These are phyloP conservation scores for Osmerus eperlanus DNA, from an alignment of 2,113 vertebrate species.

Conservation along the genomic window DNA sequence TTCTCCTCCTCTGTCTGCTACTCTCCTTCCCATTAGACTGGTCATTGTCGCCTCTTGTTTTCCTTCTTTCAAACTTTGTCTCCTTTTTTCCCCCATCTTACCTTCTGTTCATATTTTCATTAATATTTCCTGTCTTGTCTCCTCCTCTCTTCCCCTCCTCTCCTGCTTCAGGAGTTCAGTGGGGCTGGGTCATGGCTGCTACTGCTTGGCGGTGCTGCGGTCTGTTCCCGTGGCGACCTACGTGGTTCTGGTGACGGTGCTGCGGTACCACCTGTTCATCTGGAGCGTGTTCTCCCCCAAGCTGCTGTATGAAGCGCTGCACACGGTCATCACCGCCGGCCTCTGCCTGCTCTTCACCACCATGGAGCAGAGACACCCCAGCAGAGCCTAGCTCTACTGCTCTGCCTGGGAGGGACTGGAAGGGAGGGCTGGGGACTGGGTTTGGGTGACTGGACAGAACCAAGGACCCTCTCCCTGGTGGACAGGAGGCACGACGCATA, in stretches of 20 bases:
- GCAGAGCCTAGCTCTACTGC: slow-evolving; percentile 13
- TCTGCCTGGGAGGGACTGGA: slow-evolving; percentile 16
- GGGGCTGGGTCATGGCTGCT: slow-evolving; percentile 82
- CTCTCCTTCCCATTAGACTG: no score
- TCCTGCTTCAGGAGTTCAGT: slow-evolving; percentile 69
- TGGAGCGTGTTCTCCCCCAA: slow-evolving; percentile 99
- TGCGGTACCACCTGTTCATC: slow-evolving; percentile 97
- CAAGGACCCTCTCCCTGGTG: no score
- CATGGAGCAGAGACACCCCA: slow-evolving; percentile 76
- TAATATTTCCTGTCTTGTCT: background rate
- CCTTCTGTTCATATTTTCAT: background rate
- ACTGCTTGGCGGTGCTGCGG: slow-evolving; percentile 84
- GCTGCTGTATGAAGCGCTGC: slow-evolving; percentile 91
- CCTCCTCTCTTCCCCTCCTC: slow-evolving; percentile 6
- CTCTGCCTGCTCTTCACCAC: slow-evolving; percentile 84
- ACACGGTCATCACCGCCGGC: slow-evolving; percentile 78
- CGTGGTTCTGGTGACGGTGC: slow-evolving; percentile 80
- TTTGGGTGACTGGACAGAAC: no score
- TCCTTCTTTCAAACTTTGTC: background rate
- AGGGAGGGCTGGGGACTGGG: background rate
- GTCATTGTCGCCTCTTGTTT: no score
- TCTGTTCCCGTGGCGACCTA: slow-evolving; percentile 82
- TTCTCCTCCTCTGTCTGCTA: no score
- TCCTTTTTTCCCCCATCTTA: background rate
- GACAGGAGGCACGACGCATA: no score